Percentiles rank a stretch among this genome's conserved stretches.
Evolutionary conservation across 2,888 invertebrate species (phyloP).

Genomic region (Drosophila stalkeri): DNA sequence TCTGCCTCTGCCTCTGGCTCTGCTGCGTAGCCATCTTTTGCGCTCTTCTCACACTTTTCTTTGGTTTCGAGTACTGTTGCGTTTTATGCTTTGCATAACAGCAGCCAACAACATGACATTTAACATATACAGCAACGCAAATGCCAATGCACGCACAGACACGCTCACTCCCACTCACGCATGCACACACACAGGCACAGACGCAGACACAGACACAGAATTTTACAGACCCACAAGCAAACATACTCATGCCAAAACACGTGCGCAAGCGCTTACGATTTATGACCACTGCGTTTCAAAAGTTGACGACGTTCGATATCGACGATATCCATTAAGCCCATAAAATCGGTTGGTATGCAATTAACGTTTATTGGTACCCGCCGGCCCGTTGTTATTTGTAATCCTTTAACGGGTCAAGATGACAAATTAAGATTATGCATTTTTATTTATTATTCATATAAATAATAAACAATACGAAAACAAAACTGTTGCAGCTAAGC

Average conservation of each 20-base stretch:
- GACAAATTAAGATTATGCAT: constrained; percentile 72
- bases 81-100: constrained; percentile 17
- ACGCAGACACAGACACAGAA: constrained; percentile 33
- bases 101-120: constrained; percentile 23
- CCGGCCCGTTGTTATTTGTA: constrained; percentile 60
- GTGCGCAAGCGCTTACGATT: constrained; percentile 65
- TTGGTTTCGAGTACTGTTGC: constrained; percentile 9
- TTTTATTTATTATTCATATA: constrained; percentile 73
- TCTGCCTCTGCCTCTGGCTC: not conserved
- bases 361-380: constrained; percentile 77
- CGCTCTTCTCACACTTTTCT: constrained; percentile 29
- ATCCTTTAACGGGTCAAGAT: constrained; percentile 76
- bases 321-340: constrained; percentile 81
- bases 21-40: constrained; percentile 24
- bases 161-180: not conserved
- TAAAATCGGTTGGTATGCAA: constrained; percentile 81
- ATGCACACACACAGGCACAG: not conserved
- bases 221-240: constrained; percentile 41
- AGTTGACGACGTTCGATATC: constrained; percentile 75
- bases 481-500: constrained; percentile 17
- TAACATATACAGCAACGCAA: constrained; percentile 60
- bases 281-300: constrained; percentile 62
- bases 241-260: constrained; percentile 58
- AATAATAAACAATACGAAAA: constrained; percentile 37
- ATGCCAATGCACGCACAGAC: constrained; percentile 55